Base-by-base conservation (phyloP, 1,140 invertebrate genomes). In the Akabosia matsudoensis region DNA sequence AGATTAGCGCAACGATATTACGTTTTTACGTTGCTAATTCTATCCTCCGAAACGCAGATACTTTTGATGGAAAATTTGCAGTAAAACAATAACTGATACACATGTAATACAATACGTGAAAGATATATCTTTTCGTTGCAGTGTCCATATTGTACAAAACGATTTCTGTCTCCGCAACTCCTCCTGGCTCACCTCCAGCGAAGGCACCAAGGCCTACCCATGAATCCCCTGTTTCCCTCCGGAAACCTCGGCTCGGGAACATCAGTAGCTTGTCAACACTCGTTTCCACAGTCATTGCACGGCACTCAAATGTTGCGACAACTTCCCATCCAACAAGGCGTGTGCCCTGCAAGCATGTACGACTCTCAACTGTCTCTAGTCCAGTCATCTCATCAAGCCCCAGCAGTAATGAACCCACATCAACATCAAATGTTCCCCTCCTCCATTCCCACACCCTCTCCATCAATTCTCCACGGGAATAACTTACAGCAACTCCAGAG, bases 131-230 rank as follows among this genome's bases (percentile, higher is more conserved):
- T 18, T 45, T 45, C 18, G 18, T 45, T 45, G 37, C 30, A 80
- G 77, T 80, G 79, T 74, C 79, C 77, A 0, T 80, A 80, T 37
- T 80, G 79, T 34, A 31, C 33, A 22, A 80, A 80, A 45, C n/a
- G 77, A 70, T 26, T 80, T 80, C 34, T 13, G 76, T 31, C 73
- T 61, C 18, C 26, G 33, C 16, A 28, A 14, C 77, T 75, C 56
- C 72, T 80, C 13, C 54, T 64, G 10, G 61, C 75, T n/a, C 79
- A 80, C 64, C 74, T 80, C 34, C 79, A 79, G 37, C 33, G 79
- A 37, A 18, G 79, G 10, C 79, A 80, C 71, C 79, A 80, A 76
- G 79, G 79, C 28, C 79, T 80, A 73, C 79, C 79, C 1, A 52
- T 78, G 1, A 70, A 76, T 14, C 64, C 74, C 22, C 52, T 52